A percentile compares a stretch with the other conserved stretches of the same genome.
These are phyloP conservation scores for Agriopis leucophaearia DNA, from an alignment of 2,888 invertebrate genomes.

Conservation along the genomic window DNA sequence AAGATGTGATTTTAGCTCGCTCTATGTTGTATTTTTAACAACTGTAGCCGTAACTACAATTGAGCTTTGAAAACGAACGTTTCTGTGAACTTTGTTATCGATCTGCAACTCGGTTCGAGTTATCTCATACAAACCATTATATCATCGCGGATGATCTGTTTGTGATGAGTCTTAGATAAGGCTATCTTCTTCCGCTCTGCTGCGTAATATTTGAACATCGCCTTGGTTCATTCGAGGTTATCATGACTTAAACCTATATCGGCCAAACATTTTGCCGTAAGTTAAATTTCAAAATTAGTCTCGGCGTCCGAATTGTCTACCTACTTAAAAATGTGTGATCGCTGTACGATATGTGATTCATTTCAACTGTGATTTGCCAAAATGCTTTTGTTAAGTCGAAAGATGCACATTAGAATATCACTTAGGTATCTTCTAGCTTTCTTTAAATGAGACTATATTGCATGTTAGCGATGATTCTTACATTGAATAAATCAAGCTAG, in stretches of 20 bases:
- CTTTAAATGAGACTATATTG: not conserved
- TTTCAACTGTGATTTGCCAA: not conserved
- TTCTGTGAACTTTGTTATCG: not conserved
- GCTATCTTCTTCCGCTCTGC: conserved; percentile 57
- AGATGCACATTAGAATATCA: not conserved
- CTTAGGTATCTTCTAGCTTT: not conserved
- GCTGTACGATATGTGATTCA: not conserved
- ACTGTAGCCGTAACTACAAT: not conserved
- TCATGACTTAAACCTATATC: not conserved
- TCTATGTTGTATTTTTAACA: not conserved
- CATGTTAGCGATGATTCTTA: conserved; percentile 48
- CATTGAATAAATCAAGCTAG: conserved; percentile 68
- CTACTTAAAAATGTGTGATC: not conserved
- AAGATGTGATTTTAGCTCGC: conserved; percentile 15
- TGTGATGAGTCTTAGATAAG: conserved; percentile 66
- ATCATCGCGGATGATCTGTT: conserved; percentile 66
- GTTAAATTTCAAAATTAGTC: not conserved
- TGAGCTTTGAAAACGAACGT: not conserved
- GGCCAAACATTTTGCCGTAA: not conserved
- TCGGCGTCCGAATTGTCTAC: not conserved
- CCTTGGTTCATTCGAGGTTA: conserved; percentile 8
- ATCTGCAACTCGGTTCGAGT: conserved; percentile 37
- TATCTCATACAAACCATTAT: conserved; percentile 73
- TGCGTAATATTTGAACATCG: conserved; percentile 13
- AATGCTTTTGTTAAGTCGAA: not conserved